Percentiles rank a stretch among this genome's conserved stretches.
phyloP scores from a whole-genome alignment of 2,113 vertebrate genomes.

The Peromyscus leucopus region DNA sequence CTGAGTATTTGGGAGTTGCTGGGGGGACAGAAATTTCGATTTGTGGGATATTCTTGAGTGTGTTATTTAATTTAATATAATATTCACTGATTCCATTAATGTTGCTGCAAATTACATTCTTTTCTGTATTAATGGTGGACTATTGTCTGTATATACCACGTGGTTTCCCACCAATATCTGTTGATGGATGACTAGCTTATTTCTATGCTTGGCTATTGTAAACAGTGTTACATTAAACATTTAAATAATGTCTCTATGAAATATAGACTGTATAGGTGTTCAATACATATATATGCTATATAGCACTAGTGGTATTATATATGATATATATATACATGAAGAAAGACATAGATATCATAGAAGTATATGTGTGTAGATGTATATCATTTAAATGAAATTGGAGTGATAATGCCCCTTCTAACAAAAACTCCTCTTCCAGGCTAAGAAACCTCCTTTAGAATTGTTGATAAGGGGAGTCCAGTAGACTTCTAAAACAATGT shows the following conservation, averaged over 20 bases:
- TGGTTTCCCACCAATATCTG: background rate
- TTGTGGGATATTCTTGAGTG: background rate
- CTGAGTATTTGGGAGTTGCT: no score
- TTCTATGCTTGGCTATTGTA: background rate
- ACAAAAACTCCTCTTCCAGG: background rate
- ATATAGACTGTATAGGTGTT: background rate
- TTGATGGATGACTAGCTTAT: background rate
- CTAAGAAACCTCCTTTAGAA: background rate
- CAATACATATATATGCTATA: background rate
- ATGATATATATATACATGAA: background rate
- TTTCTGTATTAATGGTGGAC: background rate
- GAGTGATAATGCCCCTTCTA: background rate
- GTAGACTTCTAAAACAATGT: background rate
- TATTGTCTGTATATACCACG: background rate
- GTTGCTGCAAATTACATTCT: background rate
- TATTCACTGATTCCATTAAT: background rate
- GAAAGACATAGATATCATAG: background rate
- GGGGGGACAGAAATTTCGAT: no score
- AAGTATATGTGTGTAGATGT: background rate
- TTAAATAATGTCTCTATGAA: background rate
- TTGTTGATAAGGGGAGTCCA: background rate
- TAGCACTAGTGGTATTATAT: background rate
- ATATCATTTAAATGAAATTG: background rate
- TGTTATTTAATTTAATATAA: background rate
- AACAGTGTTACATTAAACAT: background rate